Evolutionary conservation across 2,888 invertebrate genomes (phyloP), one percentile per base, ranked within the genome.

Genomic region (Maniola hyperantus): DNA sequence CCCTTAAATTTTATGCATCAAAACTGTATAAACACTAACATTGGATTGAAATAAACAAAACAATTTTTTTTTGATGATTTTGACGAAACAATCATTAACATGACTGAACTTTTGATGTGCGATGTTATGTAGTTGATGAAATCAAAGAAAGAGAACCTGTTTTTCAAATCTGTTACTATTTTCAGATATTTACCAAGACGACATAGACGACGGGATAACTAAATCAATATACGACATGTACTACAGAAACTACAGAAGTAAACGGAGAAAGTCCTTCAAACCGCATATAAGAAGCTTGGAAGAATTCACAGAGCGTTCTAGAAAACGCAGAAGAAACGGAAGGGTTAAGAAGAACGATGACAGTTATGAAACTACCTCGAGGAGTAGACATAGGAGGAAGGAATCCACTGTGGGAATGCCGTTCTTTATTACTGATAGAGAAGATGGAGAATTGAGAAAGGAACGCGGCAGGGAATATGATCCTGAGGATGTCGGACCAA

Each of bases 151-250:
- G n/a, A n/a, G n/a, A n/a, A n/a, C n/a, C 26, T 26, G 26, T 26
- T 26, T 26, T 26, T 26, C 26, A 26, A 1, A 26, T 39, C 13
- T 54, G 65, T 60, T 39, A 34, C 15, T 39, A n/a, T 63, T 72
- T 74, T 6, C 73, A 79, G 78, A 80, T 60, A 46, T 72, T 1
- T 34, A 70, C 0, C 61, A 70, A 4, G 83, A 84, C 2, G 79
- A 82, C 5, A 59, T 74, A 0, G 89, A 89, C 2, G 91, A 88
- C 2, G 90, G 86, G 0, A 78, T 91, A 11, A 91, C 91, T 0
- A 88, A 83, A 67, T 91, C 91, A 0, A 89, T 91, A 0, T 90
- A 85, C 72, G 90, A 89, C 18, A 91, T 91, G 91, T 91, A 91
- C 65, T 91, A 89, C 73, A 87, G 83, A 72, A 75, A 89, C 65